phyloP scores from a whole-genome alignment of 64 coral and sea anemone genomes.

The Orbicella faveolata region DNA sequence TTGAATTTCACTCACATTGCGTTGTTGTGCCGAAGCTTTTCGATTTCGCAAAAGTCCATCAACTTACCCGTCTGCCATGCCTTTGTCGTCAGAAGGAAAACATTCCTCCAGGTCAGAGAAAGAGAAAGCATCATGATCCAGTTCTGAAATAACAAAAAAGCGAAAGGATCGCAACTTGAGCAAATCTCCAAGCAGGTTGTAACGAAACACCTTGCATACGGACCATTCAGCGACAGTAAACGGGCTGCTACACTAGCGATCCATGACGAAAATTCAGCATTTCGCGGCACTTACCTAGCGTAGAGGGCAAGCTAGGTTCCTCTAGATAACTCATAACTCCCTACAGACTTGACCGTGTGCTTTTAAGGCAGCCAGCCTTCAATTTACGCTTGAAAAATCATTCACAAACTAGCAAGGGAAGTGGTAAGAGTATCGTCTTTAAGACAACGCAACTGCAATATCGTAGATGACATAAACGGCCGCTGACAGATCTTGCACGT shows the following conservation, averaged over 20 bases:
- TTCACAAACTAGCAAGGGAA: background rate
- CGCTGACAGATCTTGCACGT: background rate
- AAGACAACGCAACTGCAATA: background rate
- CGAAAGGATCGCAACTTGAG: background rate
- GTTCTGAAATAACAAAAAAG: slow-evolving; percentile 1
- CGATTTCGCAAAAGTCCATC: background rate
- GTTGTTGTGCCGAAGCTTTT: background rate
- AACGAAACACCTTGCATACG: background rate
- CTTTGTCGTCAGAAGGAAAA: slow-evolving; percentile 5
- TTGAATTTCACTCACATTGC: background rate
- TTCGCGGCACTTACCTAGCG: background rate
- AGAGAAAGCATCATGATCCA: slow-evolving; percentile 2
- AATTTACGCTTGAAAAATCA: background rate
- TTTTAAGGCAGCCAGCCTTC: background rate
- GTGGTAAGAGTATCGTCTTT: no score
- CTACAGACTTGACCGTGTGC: background rate
- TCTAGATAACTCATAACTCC: slow-evolving; percentile 30
- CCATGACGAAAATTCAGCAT: background rate
- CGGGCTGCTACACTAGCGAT: background rate
- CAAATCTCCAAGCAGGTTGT: background rate
- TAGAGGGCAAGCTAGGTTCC: slow-evolving; percentile 1
- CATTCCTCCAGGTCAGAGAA: slow-evolving; percentile 10
- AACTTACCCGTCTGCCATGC: slow-evolving; percentile 22
- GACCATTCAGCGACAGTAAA: background rate
- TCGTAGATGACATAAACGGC: background rate